Evolutionary conservation across 2,888 invertebrate species (phyloP).

Genomic region (Acrobasis suavella): DNA sequence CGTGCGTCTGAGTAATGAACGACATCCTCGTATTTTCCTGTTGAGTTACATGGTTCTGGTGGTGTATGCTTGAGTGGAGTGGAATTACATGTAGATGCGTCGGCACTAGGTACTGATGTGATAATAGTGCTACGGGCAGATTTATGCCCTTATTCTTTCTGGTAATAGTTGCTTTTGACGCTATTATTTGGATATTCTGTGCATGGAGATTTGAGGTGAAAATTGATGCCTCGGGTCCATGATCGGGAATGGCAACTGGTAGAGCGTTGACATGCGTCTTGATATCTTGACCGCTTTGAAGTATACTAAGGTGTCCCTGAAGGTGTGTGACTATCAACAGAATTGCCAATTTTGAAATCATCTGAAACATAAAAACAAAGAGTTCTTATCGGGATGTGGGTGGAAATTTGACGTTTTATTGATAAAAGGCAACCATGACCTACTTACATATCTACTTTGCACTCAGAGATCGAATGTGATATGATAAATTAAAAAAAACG

Average conservation of each 20-base stretch:
- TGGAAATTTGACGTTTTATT: not conserved
- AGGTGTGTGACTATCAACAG: conserved; percentile 42
- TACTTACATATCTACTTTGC: not conserved
- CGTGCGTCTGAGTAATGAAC: conserved; percentile 47
- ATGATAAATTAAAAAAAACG: no score
- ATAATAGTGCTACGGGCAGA: conserved; percentile 49
- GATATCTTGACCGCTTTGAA: conserved; percentile 32
- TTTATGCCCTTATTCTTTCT: conserved; percentile 50
- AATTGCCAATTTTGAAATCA: conserved; percentile 46
- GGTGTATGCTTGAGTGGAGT: conserved; percentile 45
- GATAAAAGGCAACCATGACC: conserved; percentile 4
- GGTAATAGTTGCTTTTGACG: conserved; percentile 3
- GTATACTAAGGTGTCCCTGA: conserved; percentile 40
- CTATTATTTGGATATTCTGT: conserved; percentile 20
- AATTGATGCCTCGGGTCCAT: conserved; percentile 22
- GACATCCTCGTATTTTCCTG: conserved; percentile 46
- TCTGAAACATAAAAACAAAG: conserved; percentile 44
- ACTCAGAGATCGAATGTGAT: not conserved
- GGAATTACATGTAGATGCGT: conserved; percentile 64
- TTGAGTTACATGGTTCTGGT: conserved; percentile 43
- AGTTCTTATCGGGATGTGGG: conserved; percentile 3
- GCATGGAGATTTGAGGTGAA: conserved; percentile 7
- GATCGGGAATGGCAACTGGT: conserved; percentile 33
- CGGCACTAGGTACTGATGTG: conserved; percentile 48
- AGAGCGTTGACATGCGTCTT: conserved; percentile 29